Conservation (phyloP, 2,888 invertebrate species). For the Orchesellides sinensis region DNA sequence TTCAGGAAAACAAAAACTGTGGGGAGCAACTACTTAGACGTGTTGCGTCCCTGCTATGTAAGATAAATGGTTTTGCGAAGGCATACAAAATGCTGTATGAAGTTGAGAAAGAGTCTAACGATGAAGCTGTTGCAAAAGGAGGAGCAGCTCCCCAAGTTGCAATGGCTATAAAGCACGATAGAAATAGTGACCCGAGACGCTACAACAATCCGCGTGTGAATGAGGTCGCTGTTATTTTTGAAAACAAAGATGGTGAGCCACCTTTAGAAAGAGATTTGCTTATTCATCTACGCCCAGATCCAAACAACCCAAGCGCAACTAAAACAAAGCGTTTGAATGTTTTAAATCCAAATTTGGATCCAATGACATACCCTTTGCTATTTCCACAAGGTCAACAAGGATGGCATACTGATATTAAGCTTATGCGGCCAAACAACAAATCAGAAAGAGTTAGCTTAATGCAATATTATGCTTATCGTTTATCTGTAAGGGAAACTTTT, state of each 20-base stretch:
- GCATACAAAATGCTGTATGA: background rate
- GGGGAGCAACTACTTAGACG: no score
- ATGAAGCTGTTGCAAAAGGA: background rate
- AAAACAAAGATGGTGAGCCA: background rate
- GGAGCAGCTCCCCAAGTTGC: background rate
- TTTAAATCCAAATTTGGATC: background rate
- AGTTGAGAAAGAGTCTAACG: background rate
- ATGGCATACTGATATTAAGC: background rate
- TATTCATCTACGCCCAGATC: background rate
- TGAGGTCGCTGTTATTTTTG: background rate
- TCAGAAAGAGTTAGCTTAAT: no score
- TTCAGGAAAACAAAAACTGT: no score
- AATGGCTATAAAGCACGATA: background rate
- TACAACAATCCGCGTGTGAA: background rate
- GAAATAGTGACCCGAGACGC: background rate
- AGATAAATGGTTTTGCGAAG: no score
- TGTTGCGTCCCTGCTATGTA: no score
- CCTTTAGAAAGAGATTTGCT: background rate
- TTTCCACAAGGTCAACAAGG: background rate
- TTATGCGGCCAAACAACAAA: no score
- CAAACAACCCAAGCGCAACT: no score
- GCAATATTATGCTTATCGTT: constrained; percentile 66
- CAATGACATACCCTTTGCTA: background rate
- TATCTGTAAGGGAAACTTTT: constrained; percentile 67
- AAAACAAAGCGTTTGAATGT: background rate